Conservation (phyloP, 2,113 vertebrate species). For the Sclerurus mexicanus region DNA sequence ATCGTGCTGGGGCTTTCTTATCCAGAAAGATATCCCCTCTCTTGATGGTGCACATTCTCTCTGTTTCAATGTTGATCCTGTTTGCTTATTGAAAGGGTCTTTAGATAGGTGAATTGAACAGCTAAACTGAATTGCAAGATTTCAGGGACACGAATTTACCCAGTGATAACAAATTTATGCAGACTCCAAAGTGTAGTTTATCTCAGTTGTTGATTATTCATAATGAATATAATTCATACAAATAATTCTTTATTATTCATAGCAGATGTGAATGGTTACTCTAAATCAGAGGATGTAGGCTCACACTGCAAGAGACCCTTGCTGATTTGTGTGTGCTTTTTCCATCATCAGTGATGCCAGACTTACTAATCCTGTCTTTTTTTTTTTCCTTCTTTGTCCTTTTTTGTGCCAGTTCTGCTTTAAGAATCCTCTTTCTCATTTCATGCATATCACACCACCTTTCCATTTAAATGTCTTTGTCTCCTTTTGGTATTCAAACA, state of each 20-base stretch:
- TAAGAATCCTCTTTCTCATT: background rate
- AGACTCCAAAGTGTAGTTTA: background rate
- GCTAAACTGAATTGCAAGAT: background rate
- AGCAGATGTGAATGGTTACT: background rate
- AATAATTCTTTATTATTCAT: background rate
- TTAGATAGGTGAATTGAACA: background rate
- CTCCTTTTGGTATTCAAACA: background rate
- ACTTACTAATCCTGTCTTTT: background rate
- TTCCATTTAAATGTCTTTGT: background rate
- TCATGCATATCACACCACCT: rapidly evolving
- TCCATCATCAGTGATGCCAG: background rate
- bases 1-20: background rate
- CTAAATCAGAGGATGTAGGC: background rate
- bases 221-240: background rate
- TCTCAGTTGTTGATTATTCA: background rate
- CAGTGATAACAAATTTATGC: background rate
- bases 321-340: background rate
- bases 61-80: background rate
- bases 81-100: background rate
- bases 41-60: background rate
- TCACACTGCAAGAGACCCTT: background rate
- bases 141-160: background rate
- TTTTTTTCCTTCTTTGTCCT: background rate
- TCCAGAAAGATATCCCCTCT: background rate
- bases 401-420: background rate